These are phyloP conservation scores for Catocala fraxini DNA, from an alignment of 2,888 invertebrate species.

Conservation along the genomic window DNA sequence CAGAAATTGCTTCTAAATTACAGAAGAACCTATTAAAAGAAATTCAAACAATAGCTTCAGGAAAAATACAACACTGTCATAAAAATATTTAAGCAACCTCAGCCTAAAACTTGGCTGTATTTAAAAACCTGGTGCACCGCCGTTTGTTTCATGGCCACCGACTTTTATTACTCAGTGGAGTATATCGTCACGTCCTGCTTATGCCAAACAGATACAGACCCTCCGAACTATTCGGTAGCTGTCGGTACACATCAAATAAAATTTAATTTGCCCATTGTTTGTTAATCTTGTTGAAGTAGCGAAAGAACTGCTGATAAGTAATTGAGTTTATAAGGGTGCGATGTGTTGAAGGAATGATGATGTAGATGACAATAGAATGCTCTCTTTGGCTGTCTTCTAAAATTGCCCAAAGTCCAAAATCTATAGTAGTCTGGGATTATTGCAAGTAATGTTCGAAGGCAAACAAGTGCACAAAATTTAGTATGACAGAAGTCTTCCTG, in stretches of 20 bases:
- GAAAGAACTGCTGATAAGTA: constrained; percentile 17
- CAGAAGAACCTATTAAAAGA: neutral
- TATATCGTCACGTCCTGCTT: constrained; percentile 76
- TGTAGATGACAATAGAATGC: no score
- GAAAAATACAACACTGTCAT: neutral
- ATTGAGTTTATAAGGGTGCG: constrained; percentile 13
- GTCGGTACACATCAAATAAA: constrained; percentile 75
- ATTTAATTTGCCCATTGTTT: constrained; percentile 81
- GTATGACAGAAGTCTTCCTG: no score
- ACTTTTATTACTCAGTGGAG: constrained; percentile 58
- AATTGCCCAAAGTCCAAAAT: no score
- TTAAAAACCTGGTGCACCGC: constrained; percentile 4
- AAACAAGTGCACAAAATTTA: no score
- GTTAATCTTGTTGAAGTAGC: constrained; percentile 36
- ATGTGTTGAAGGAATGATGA: no score
- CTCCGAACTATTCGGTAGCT: constrained; percentile 68
- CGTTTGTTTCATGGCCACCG: constrained; percentile 27
- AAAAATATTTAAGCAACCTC: neutral
- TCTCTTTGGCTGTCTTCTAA: no score
- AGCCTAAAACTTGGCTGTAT: constrained; percentile 2
- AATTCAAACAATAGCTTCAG: neutral
- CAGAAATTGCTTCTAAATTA: neutral
- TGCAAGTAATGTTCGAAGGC: no score
- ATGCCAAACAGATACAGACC: constrained; percentile 62
- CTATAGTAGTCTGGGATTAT: no score